Base-by-base conservation (phyloP, 2,113 vertebrate species). In the Archocentrus centrarchus region DNA sequence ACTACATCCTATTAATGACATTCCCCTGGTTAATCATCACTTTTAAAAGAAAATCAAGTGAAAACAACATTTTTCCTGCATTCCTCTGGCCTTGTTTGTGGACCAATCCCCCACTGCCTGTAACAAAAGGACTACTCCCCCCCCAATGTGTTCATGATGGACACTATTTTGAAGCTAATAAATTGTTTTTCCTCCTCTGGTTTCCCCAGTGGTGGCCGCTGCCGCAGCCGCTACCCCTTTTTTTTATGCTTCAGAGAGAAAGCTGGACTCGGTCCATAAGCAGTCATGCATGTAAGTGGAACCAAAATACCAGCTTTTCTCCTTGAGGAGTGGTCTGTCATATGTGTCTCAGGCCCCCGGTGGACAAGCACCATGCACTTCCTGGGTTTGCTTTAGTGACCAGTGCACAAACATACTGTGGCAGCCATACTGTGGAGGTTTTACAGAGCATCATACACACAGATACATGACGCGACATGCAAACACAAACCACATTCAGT, bases 111-210 rank as follows among this genome's bases (percentile, higher is more conserved):
- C 47, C 27, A n/a, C 63, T 30, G 79, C 22, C 24, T 75, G 62
- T 14, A 77, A 86, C 79, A 85, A 82, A 81, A 63, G 79, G 35
- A 9, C 20, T 11, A 35, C 79, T 85, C 75, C 66, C 75, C 75
- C 75, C 83, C 35, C 85, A 75, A 24, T 30, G 11, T 8, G 5
- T 20, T 73, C 59, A 64, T 75, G 89, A 87, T 77, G 39, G 88
- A 86, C 82, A 84, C 79, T 57, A 37, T 84, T 85, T 81, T 82
- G 75, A 84, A 83, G 83, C 82, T 81, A 88, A 87, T 86, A 83
- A 78, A 90, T 88, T 47, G 83, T 84, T 86, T 80, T 76, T 63
- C 35, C 27, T 78, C 62, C 82, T 11, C 68, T 30, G 75, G 82
- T 58, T 75, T 83, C 83, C 80, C 80, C 58, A 39, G 80, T 59